Conservation (phyloP, 2,797 vertebrate species). For the Chiloscyllium punctatum region DNA sequence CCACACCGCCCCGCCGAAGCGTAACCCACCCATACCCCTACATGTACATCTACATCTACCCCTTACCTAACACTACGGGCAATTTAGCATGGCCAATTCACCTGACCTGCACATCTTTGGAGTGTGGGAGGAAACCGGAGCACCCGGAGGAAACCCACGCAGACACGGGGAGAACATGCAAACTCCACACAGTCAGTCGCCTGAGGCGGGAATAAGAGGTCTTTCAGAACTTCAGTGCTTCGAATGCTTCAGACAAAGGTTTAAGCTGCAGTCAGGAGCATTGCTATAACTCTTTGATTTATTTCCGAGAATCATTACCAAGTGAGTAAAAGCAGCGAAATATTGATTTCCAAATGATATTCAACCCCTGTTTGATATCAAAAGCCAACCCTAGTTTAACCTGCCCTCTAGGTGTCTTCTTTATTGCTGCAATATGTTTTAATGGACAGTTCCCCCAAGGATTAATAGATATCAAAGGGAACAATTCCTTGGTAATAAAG, state of each 20-base stretch:
- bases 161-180: no score
- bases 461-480: neutral
- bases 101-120: no score
- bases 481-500: neutral
- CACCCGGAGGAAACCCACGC: no score
- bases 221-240: constrained; percentile 8
- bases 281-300: neutral
- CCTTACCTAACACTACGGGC: no score
- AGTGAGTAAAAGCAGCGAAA: neutral
- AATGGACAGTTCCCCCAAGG: neutral
- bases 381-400: neutral
- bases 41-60: no score
- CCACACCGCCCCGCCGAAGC: no score
- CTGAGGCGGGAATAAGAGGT: no score
- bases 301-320: neutral
- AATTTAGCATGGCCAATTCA: no score
- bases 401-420: neutral
- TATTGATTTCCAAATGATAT: constrained; percentile 13
- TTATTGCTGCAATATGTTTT: neutral
- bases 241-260: neutral
- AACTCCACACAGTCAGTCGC: no score
- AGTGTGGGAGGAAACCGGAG: no score
- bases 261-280: neutral
- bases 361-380: neutral
- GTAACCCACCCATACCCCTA: no score